phyloP scores from a whole-genome alignment of 2,113 vertebrate genomes.

The Psephotus haematonotus region DNA sequence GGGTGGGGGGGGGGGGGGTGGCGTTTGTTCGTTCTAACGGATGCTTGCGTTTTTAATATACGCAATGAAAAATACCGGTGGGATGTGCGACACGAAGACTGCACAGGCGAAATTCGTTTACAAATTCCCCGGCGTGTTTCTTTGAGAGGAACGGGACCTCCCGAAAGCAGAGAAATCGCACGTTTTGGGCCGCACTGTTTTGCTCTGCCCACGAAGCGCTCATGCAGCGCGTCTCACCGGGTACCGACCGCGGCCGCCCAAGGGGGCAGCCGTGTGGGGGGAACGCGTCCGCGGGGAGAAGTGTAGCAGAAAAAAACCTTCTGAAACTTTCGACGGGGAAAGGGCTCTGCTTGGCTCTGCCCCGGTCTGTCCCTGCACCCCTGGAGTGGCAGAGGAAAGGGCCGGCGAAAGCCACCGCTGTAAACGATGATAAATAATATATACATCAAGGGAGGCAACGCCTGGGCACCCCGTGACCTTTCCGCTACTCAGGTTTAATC shows the following conservation, averaged over 20 bases:
- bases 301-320: neutral
- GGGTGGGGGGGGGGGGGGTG: too few relatives aligned
- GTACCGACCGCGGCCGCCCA: rapidly evolving
- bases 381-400: neutral
- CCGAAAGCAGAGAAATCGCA: rapidly evolving
- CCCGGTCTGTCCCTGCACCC: neutral
- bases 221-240: rapidly evolving
- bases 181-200: rapidly evolving
- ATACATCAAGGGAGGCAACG: neutral
- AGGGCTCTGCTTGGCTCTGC: neutral
- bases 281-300: neutral
- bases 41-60: neutral
- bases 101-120: neutral
- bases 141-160: rapidly evolving
- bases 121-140: neutral
- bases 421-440: neutral
- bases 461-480: neutral
- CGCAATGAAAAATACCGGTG: neutral
- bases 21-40: neutral
- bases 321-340: neutral
- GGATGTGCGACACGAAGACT: neutral
- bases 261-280: neutral
- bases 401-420: neutral
- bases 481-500: constrained; percentile 24
- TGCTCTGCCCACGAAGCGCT: neutral